Base-by-base conservation (phyloP, 35 echinoderm and acorn worm genomes). In the Apostichopus japonicus region DNA sequence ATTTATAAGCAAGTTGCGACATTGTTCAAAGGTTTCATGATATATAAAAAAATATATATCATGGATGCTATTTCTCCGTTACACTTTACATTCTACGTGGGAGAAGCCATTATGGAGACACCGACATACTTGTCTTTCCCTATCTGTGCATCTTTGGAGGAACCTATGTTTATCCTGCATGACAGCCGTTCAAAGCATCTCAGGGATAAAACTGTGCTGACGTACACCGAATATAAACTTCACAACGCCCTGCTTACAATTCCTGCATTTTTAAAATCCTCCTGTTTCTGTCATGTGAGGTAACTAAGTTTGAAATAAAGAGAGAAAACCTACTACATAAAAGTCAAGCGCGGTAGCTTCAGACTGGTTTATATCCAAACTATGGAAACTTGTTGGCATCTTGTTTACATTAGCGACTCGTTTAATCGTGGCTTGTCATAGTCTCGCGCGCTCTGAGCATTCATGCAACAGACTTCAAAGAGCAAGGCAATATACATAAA, bases 251-350 rank as follows among this genome's bases (percentile, higher is more conserved):
- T 75, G 17, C 17, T 75, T 75, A 23, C 71, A 23, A 24, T 75
- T 15, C 6, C 71, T 15, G 15, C 7, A 19, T 6, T 14, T 75
- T 15, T 75, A 0, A 19, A 14, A 23, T 75, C 2, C 17, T n/a
- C 71, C n/a, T 75, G 71, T 23, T 75, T 75, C n/a, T 75, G 71
- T 75, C 71, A 75, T 75, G 16, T 75, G 71, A 75, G 7, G 71
- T 75, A 75, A 75, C 71, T 75, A 75, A 75, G 71, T 75, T 75
- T 75, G 71, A 75, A 21, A 75, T 75, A 75, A 75, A 75, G 71
- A 6, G 14, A 75, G 16, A 75, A 75, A 75, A 75, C 15, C 71
- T 75, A 75, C 71, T 15, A 75, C 71, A 75, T 75, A 75, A 75
- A 75, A 75, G 71, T 75, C 71, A 75, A 75, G 14, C 14, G 71